Evolutionary conservation across 2,888 invertebrate genomes (phyloP).

Genomic region (Ametastegia equiseti): DNA sequence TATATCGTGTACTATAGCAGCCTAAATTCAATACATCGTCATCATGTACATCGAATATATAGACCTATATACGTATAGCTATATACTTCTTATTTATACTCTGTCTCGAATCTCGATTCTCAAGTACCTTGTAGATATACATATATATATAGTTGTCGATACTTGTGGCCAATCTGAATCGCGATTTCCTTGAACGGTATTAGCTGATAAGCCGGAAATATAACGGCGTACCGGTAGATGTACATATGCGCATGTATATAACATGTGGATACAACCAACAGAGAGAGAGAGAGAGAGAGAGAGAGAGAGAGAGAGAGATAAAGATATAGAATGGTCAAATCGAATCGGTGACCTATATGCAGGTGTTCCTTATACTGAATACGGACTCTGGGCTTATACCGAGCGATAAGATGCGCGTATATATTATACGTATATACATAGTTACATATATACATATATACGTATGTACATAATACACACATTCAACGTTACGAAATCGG

Average conservation of each 20-base stretch:
- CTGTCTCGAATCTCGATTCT: too few species aligned
- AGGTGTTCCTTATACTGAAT: neutral
- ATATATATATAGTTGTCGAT: neutral
- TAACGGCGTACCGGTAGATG: too few species aligned
- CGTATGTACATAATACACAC: too few species aligned
- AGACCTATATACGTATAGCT: too few species aligned
- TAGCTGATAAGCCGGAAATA: constrained; percentile 27
- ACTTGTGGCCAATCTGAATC: neutral
- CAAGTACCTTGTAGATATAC: too few species aligned
- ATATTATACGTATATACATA: neutral
- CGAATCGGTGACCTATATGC: constrained; percentile 14
- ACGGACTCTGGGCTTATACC: neutral
- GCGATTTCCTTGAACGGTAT: neutral
- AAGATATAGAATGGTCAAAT: too few species aligned
- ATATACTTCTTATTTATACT: too few species aligned
- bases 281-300: too few species aligned
- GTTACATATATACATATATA: neutral
- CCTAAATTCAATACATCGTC: too few species aligned
- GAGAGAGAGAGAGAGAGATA: too few species aligned
- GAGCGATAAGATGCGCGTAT: constrained; percentile 3
- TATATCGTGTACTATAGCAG: too few species aligned
- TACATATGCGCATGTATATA: neutral
- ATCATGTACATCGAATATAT: too few species aligned
- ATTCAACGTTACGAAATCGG: neutral
- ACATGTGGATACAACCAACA: neutral